These are phyloP conservation scores for Leucophora obtusa DNA, from an alignment of 2,888 invertebrate species.

Conservation along the genomic window DNA sequence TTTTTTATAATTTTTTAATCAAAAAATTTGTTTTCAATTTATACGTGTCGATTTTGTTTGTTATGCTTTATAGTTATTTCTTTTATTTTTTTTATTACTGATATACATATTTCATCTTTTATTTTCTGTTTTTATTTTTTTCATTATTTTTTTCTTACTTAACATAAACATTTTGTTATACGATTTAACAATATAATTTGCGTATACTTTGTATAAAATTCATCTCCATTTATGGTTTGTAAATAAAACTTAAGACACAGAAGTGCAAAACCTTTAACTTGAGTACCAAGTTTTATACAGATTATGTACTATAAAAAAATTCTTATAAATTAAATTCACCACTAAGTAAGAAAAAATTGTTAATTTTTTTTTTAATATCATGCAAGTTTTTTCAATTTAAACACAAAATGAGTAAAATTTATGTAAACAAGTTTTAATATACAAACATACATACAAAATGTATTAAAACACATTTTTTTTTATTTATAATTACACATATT, in stretches of 20 bases:
- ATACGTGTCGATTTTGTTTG: too few relatives aligned
- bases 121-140: background rate
- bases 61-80: background rate
- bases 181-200: conserved; percentile 1
- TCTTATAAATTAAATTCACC: too few relatives aligned
- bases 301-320: too few relatives aligned
- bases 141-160: background rate
- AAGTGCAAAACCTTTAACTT: background rate
- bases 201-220: background rate
- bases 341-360: too few relatives aligned
- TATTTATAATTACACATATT: too few relatives aligned
- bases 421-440: too few relatives aligned
- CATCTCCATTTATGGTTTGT: background rate
- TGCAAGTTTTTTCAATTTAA: too few relatives aligned
- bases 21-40: background rate
- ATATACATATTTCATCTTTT: background rate
- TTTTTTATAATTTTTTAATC: background rate
- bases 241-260: background rate
- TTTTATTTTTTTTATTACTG: background rate
- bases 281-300: background rate
- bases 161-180: background rate
- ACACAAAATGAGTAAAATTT: too few relatives aligned
- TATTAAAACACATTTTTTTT: too few relatives aligned
- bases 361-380: too few relatives aligned
- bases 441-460: too few relatives aligned